Base-by-base conservation (phyloP, 2,797 vertebrate species). In the Syngnathus acus region DNA sequence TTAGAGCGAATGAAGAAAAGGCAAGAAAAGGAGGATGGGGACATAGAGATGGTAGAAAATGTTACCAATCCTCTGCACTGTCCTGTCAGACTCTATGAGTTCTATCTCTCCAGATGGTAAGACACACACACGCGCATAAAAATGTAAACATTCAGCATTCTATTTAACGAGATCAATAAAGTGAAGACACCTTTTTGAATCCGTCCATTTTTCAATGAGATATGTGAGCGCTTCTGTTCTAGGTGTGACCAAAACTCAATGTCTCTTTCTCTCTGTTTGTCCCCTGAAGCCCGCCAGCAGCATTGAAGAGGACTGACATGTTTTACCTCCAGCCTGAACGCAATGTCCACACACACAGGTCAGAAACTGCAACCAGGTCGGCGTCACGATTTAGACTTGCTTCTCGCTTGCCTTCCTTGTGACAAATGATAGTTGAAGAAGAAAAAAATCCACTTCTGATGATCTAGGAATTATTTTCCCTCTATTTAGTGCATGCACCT, bases 21-120 rank as follows among this genome's bases (percentile, higher is more conserved):
- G 84, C 89, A 89, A 65, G 80, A 81, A 10, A 94, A 93, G 78
- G 90, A 91, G 48, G 90, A 90, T 32, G 72, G 26, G 53, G 72
- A 76, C 61, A 88, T 93, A 76, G 95, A 96, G 84, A 95, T 99
- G 93, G 88, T 91, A 16, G 95, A 95, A 82, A 98, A 97, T 67
- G 85, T 88, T 0, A 90, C 93, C 66, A 94, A 98, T 79, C 94
- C 94, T 32, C 91, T 97, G 61, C 92, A 93, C 23, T 97, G 97
- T 81, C 97, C 97, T 0, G 94, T 99, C 63, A 89, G 95, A 65
- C 94, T 98, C 4, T 98, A 98, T 37, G 94, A 98, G 80, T 98
- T 98, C 84, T 99, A 99, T 89, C 89, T 98, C 77, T 99, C 96
- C 2, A 95, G 96, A 90, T 99, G 97, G 97, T 98, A 78, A 92